Conservation (phyloP, 1,140 invertebrate species). For the Pissodes strobi region DNA sequence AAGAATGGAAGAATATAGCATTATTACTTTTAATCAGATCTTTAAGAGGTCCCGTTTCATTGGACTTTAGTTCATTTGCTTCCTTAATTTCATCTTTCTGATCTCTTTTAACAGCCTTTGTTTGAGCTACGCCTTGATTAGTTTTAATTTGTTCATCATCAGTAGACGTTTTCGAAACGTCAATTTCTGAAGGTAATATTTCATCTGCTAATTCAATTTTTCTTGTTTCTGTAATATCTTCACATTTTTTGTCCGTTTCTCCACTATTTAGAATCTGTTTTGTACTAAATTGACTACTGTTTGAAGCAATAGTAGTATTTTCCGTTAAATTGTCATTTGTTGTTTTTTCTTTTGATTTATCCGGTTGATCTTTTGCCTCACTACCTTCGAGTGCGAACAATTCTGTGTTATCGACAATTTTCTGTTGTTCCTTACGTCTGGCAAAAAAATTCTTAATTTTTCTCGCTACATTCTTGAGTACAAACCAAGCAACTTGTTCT, state of each 20-base stretch:
- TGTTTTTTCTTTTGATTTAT: not conserved
- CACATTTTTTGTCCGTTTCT: not conserved
- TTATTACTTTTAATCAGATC: constrained; percentile 41
- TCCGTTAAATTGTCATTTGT: constrained; percentile 7
- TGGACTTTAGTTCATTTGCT: not conserved
- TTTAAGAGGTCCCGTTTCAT: not conserved
- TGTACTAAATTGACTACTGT: not conserved
- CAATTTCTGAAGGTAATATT: too few species aligned
- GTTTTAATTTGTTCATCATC: constrained; percentile 12
- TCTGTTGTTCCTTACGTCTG: not conserved
- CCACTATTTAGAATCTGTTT: not conserved
- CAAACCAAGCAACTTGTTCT: constrained; percentile 66
- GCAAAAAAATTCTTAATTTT: constrained; percentile 42
- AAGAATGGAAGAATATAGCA: constrained; percentile 65
- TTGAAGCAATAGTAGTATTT: constrained; percentile 1
- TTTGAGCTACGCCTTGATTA: not conserved
- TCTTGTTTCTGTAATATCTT: not conserved
- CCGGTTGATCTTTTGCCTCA: too few species aligned
- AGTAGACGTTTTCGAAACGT: too few species aligned
- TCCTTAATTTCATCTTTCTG: not conserved
- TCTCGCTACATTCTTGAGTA: constrained; percentile 58
- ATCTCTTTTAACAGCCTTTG: too few species aligned
- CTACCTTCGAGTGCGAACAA: too few species aligned
- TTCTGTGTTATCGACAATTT: too few species aligned
- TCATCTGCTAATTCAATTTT: not conserved